A percentile compares a stretch with the other conserved stretches of the same genome.
Conservation (phyloP, 2,888 invertebrate species). For the Ornithoptera alexandrae region DNA sequence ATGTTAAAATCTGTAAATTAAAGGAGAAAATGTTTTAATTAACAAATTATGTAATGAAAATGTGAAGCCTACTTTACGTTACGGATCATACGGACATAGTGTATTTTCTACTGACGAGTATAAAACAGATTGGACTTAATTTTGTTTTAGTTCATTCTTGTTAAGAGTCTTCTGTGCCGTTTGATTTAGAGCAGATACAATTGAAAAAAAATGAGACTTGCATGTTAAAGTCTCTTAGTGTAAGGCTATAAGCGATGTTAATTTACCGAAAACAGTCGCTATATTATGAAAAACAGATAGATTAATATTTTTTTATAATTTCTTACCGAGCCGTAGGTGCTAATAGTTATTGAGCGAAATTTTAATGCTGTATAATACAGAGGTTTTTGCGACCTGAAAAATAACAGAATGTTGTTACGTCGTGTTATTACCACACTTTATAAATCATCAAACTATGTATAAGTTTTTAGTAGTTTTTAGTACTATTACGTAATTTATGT, state of each 20-base stretch:
- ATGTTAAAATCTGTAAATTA: conserved; percentile 62
- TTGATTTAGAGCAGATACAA: too few relatives aligned
- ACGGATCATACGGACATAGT: not conserved
- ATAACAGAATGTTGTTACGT: too few relatives aligned
- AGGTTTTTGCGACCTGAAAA: conserved; percentile 64
- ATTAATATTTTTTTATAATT: not conserved
- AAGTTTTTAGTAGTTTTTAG: not conserved
- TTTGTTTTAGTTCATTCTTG: too few relatives aligned
- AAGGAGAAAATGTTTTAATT: conserved; percentile 14
- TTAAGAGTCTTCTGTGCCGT: too few relatives aligned
- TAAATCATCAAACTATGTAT: not conserved
- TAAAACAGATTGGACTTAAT: too few relatives aligned
- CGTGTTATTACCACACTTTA: not conserved
- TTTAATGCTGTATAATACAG: conserved; percentile 66
- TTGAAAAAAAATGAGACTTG: too few relatives aligned
- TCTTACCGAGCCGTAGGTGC: conserved; percentile 62
- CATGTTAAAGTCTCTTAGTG: too few relatives aligned
- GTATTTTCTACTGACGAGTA: not conserved
- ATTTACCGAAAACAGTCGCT: too few relatives aligned
- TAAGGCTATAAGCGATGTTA: too few relatives aligned
- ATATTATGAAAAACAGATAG: not conserved
- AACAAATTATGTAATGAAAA: too few relatives aligned
- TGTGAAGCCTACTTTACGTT: too few relatives aligned
- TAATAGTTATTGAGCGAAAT: conserved; percentile 60
- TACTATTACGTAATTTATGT: not conserved